Evolutionary conservation across 1,140 invertebrate species (phyloP).

Genomic region (Onthophagus taurus): DNA sequence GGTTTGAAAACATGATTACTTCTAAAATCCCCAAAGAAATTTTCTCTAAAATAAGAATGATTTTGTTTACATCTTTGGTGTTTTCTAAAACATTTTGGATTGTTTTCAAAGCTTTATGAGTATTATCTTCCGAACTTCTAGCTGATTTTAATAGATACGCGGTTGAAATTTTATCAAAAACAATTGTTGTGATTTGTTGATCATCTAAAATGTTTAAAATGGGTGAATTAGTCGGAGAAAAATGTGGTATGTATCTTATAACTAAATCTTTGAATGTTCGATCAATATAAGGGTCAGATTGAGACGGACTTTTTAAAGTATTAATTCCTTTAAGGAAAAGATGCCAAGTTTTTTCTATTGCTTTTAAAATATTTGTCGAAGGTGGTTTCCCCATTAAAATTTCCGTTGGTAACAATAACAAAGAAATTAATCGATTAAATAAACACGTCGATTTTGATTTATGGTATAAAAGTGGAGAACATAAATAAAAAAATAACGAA

Average conservation of each 20-base stretch:
- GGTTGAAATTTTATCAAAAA: slow-evolving; percentile 28
- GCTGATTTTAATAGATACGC: slow-evolving; percentile 24
- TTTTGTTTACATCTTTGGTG: slow-evolving; percentile 15
- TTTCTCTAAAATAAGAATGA: slow-evolving; percentile 23
- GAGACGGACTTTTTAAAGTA: slow-evolving; percentile 19
- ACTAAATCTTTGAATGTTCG: slow-evolving; percentile 29
- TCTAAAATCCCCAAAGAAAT: slow-evolving; percentile 27
- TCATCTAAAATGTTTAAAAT: slow-evolving; percentile 22
- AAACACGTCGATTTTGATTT: slow-evolving; percentile 24
- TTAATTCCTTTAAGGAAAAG: slow-evolving; percentile 27
- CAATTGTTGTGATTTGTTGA: slow-evolving; percentile 15
- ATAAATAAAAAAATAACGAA: slow-evolving; percentile 24
- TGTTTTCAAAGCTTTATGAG: slow-evolving; percentile 29
- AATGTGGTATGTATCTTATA: slow-evolving; percentile 29
- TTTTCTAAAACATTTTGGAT: slow-evolving; percentile 22
- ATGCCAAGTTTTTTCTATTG: slow-evolving; percentile 30
- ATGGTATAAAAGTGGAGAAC: slow-evolving; percentile 27
- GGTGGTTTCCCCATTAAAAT: slow-evolving; percentile 26
- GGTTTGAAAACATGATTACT: slow-evolving; percentile 27
- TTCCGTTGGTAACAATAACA: slow-evolving; percentile 27
- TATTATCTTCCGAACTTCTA: slow-evolving; percentile 25
- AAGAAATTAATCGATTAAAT: slow-evolving; percentile 24
- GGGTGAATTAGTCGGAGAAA: slow-evolving; percentile 25
- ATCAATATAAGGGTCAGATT: slow-evolving; percentile 33
- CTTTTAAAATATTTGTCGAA: slow-evolving; percentile 21